A percentile compares a stretch with the other conserved stretches of the same genome.
phyloP scores from a whole-genome alignment of 2,113 vertebrate species.

The Gallinago undulata region DNA sequence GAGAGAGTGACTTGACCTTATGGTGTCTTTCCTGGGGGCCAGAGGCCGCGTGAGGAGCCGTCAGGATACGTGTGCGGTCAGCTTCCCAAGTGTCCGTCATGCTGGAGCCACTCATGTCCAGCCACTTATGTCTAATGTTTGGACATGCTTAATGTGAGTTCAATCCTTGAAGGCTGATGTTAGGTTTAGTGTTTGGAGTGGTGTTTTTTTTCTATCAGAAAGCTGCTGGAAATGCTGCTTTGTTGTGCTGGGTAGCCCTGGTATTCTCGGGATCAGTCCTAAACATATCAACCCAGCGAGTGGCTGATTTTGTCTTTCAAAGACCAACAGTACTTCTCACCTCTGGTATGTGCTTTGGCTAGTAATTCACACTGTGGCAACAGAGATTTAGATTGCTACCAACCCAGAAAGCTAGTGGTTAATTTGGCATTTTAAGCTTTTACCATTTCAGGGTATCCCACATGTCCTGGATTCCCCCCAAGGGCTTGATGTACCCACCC shows the following conservation, averaged over 20 bases:
- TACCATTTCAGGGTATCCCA: background rate
- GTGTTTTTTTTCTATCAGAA: background rate
- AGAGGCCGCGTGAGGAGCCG: accelerated
- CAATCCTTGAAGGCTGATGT: background rate
- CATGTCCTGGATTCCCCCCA: background rate
- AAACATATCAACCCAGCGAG: background rate
- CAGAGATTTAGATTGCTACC: background rate
- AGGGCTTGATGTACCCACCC: background rate
- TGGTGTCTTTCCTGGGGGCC: background rate
- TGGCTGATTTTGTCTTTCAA: background rate
- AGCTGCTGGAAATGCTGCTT: background rate
- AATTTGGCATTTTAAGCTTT: background rate
- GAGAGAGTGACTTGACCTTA: background rate
- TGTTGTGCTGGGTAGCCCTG: background rate
- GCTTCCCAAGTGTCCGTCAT: background rate
- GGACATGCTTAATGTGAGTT: background rate
- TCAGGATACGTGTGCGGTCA: background rate
- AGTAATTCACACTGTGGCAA: background rate
- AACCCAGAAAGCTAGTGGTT: background rate
- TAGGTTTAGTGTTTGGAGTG: background rate
- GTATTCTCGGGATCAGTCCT: background rate
- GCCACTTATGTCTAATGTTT: background rate
- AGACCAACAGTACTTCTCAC: background rate
- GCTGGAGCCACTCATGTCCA: background rate
- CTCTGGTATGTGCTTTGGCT: background rate